Base-by-base conservation (phyloP, 2,797 vertebrate genomes). In the Neostethus bicornis region DNA sequence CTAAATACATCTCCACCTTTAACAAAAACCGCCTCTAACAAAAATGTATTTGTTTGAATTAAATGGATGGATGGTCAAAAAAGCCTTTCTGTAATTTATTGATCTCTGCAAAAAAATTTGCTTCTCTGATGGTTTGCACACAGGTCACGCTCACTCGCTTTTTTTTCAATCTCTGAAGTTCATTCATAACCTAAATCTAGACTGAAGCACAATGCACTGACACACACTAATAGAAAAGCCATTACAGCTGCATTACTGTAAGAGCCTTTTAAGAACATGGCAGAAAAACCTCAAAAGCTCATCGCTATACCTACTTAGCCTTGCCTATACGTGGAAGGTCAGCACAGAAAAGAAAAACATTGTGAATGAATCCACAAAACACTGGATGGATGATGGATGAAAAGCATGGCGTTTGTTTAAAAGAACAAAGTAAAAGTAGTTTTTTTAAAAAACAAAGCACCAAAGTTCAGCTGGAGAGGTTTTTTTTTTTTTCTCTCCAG, bases 401-500 rank as follows among this genome's bases (percentile, higher is more conserved):
- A 65, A 63, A 69, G 66, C 79, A 76, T 37, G 63, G 43, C 9
- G 3, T 46, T 44, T 17, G 3, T 57, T 65, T 25, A 41, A 51
- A 53, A 46, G 25, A 51, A 38, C 35, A 29, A 66, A 44, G 31
- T 54, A n/a, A 47, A 52, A 70, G 61, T 7, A 64, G 69, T 58
- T n/a, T n/a, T n/a, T n/a, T n/a, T 42, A 59, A 45, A 56, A 61
- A 49, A 41, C n/a, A n/a, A n/a, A n/a, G n/a, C n/a, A 52, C 51
- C 51, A 38, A 56, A 60, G 45, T 70, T 60, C 31, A 55, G 34
- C 59, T 20, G 17, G 11, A 31, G 55, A 3, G 23, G 7, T n/a
- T n/a, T n/a, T n/a, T n/a, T n/a, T n/a, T n/a, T n/a, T n/a, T n/a
- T 29, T 37, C 51, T 35, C 56, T 76, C 75, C 80, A 83, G 77